phyloP scores from a whole-genome alignment of 2,113 vertebrate genomes.

The Nannospalax galili region DNA sequence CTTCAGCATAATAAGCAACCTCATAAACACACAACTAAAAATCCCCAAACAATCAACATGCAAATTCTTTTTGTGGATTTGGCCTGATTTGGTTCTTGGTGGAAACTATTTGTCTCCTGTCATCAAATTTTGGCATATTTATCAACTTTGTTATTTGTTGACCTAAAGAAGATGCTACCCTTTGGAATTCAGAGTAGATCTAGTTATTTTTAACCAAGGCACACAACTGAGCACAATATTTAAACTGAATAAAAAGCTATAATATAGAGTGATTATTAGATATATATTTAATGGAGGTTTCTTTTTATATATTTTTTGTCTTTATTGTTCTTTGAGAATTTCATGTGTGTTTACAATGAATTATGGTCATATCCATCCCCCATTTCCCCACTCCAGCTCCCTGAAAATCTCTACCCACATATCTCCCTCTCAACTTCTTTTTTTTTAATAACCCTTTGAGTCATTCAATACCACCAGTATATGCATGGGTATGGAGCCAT shows the following conservation, averaged over 20 bases:
- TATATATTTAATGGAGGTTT: no score
- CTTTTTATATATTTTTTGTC: no score
- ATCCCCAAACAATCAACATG: background rate
- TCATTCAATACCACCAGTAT: background rate
- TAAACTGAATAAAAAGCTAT: constrained; percentile 2
- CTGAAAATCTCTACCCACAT: no score
- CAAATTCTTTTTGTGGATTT: background rate
- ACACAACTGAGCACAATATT: background rate
- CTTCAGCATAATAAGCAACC: background rate
- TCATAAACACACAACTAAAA: constrained; percentile 31
- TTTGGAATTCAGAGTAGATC: background rate
- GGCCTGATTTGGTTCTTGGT: background rate
- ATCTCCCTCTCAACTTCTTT: no score
- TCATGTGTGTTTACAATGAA: no score
- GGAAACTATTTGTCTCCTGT: background rate
- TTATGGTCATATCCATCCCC: no score
- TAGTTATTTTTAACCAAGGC: background rate
- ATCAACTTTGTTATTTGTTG: background rate
- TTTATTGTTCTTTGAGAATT: no score
- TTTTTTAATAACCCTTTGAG: no score
- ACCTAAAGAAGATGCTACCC: background rate
- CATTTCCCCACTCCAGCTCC: no score
- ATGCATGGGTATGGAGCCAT: background rate
- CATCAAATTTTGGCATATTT: background rate
- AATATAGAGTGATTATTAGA: no score